Evolutionary conservation across 2,113 vertebrate genomes (phyloP), one percentile per base, ranked within the genome.

Genomic region (Gobio gobio): DNA sequence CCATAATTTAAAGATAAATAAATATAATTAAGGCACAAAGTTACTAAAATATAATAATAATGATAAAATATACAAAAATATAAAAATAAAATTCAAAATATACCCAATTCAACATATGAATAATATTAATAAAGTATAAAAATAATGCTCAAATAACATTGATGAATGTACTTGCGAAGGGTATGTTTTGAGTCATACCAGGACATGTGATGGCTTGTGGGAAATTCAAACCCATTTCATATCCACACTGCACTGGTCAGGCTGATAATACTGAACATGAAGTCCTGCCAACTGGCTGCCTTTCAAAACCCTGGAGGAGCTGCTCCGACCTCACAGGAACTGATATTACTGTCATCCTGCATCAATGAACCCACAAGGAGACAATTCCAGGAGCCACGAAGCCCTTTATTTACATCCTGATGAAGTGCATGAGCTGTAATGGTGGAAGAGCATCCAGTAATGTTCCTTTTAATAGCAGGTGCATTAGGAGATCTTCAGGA

Each of bases 311-410:
- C 33, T 3, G 33, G 12, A 78, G 20, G 54, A 43, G 54, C 76
- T n/a, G 20, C 10, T 59, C 54, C 4, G 56, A 78, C 76, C 54
- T 78, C 54, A 16, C 56, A 43, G 76, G 43, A 78, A 59, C 76
- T 43, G 33, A 59, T 59, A 78, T 61, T 59, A 78, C 76, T 8
- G 76, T 61, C 77, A 84, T 76, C 61, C 47, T 82, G 36, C 77
- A 61, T 77, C 43, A 64, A 63, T 84, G n/a, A 66, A 56, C 26
- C 72, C 47, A 56, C 45, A 14, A 59, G 10, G 29, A 75, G 14
- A 56, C 26, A 0, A 14, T 58, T 77, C 75, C 56, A 78, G 10
- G 76, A 78, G 51, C 75, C 75, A 78, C 75, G 7, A 36, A 40
- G 20, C 29, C 29, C 49, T 40, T 78, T 78, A 79, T 63, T 79